phyloP scores from a whole-genome alignment of 2,797 vertebrate genomes.

The Austrolebias charrua region DNA sequence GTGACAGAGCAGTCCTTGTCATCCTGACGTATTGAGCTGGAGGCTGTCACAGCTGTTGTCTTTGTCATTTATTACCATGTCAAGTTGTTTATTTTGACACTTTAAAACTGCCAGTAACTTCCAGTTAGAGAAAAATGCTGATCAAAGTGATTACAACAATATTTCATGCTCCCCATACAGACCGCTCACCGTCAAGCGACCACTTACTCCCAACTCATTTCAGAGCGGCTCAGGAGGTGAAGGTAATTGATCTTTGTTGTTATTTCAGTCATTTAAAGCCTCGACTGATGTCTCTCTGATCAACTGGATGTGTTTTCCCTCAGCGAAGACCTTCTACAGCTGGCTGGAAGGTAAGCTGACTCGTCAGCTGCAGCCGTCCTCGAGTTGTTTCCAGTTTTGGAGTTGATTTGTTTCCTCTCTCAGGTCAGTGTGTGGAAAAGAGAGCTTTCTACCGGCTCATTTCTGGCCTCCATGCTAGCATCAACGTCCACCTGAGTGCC shows the following conservation, averaged over 20 bases:
- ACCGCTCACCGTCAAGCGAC: slow-evolving; percentile 86
- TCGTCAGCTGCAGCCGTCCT: background rate
- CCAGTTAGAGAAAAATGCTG: background rate
- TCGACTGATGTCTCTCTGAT: background rate
- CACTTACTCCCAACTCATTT: slow-evolving; percentile 79
- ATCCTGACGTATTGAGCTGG: too few relatives aligned
- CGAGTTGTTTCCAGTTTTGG: background rate
- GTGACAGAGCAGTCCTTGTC: too few relatives aligned
- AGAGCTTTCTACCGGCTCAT: slow-evolving; percentile 91
- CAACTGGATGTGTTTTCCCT: slow-evolving; percentile 19
- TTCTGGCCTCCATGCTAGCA: slow-evolving; percentile 92
- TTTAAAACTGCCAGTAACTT: too few relatives aligned
- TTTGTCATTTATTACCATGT: too few relatives aligned
- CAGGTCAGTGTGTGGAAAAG: slow-evolving; percentile 93
- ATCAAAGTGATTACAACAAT: background rate
- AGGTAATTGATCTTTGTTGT: slow-evolving; percentile 59
- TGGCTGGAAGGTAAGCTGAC: slow-evolving; percentile 90
- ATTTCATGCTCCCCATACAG: slow-evolving; percentile 64
- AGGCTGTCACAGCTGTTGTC: too few relatives aligned
- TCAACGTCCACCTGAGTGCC: slow-evolving; percentile 91
- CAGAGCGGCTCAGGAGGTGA: slow-evolving; percentile 72
- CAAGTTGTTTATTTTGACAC: too few relatives aligned
- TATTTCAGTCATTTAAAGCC: background rate
- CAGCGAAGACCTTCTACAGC: slow-evolving; percentile 86
- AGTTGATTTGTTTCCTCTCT: background rate